A percentile compares a stretch with the other conserved stretches of the same genome.
Evolutionary conservation across 2,888 invertebrate genomes (phyloP).

Genomic region (Cylloceria caligata): DNA sequence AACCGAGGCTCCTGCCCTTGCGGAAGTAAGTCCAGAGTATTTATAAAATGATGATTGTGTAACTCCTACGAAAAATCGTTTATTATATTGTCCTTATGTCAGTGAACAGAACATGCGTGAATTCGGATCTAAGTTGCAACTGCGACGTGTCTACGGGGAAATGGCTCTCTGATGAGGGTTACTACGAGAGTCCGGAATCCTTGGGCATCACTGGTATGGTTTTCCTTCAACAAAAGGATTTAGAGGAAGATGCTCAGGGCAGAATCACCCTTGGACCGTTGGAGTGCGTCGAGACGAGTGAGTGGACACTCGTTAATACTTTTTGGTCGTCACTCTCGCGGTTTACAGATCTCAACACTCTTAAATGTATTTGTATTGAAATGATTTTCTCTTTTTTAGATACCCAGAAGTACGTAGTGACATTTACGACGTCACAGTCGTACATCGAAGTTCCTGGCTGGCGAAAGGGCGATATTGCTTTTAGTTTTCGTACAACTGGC

Average conservation of each 20-base stretch:
- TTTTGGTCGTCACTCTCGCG: not conserved
- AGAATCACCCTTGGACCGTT: slow-evolving; percentile 95
- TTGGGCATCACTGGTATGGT: slow-evolving; percentile 96
- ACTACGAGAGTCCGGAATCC: slow-evolving; percentile 91
- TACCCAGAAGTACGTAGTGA: slow-evolving; percentile 96
- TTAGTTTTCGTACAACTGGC: slow-evolving; percentile 96
- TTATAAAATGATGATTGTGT: slow-evolving; percentile 67
- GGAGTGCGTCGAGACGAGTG: slow-evolving; percentile 97
- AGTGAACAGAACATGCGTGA: slow-evolving; percentile 93
- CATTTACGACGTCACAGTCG: slow-evolving; percentile 96
- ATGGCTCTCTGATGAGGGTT: slow-evolving; percentile 96
- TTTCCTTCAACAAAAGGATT: slow-evolving; percentile 93
- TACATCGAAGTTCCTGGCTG: slow-evolving; percentile 97
- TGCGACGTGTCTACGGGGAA: slow-evolving; percentile 95
- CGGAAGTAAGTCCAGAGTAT: slow-evolving; percentile 82
- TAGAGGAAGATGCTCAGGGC: slow-evolving; percentile 93
- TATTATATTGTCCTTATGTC: slow-evolving; percentile 75
- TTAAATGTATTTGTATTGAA: not conserved
- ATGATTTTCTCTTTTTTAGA: slow-evolving; percentile 85
- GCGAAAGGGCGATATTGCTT: slow-evolving; percentile 96
- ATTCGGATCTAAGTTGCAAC: slow-evolving; percentile 93
- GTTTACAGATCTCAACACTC: too few species aligned
- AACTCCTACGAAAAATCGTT: not conserved
- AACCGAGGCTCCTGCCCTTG: slow-evolving; percentile 87
- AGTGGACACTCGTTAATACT: slow-evolving; percentile 80